phyloP scores from a whole-genome alignment of 2,113 vertebrate species.

The Lepidothrix coronata region DNA sequence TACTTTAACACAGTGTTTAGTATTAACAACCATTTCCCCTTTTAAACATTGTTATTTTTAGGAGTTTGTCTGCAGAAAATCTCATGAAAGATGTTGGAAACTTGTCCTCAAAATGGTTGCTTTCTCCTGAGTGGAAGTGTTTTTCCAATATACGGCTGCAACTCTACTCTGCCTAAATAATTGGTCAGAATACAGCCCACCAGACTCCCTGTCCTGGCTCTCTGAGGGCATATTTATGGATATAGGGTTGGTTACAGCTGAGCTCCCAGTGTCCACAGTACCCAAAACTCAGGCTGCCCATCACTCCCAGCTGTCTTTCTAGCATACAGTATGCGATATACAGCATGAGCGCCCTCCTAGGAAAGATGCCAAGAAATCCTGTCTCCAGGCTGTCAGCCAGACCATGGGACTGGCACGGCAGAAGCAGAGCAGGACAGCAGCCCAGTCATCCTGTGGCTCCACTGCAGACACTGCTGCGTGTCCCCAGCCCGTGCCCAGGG shows the following conservation, averaged over 20 bases:
- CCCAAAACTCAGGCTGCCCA: not conserved
- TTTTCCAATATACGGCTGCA: rapidly evolving
- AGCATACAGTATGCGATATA: not conserved
- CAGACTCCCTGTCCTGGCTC: not conserved
- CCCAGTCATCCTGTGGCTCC: not conserved
- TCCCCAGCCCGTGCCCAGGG: not conserved
- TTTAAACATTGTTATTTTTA: not conserved
- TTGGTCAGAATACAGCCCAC: not conserved
- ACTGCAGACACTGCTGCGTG: rapidly evolving
- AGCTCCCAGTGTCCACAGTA: not conserved
- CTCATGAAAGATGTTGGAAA: not conserved
- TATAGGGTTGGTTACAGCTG: not conserved
- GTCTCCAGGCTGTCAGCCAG: not conserved
- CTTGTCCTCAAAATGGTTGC: not conserved
- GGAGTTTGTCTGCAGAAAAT: not conserved
- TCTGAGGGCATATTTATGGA: not conserved
- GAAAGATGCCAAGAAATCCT: not conserved
- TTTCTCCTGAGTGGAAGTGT: not conserved
- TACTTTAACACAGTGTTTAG: not conserved
- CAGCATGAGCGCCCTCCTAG: not conserved
- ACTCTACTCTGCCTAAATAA: not conserved
- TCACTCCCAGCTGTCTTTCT: not conserved
- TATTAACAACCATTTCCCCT: not conserved
- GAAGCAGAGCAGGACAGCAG: not conserved
- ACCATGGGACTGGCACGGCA: not conserved